These are phyloP conservation scores for Ladona fulva DNA, from an alignment of 1,140 invertebrate species.

Conservation along the genomic window DNA sequence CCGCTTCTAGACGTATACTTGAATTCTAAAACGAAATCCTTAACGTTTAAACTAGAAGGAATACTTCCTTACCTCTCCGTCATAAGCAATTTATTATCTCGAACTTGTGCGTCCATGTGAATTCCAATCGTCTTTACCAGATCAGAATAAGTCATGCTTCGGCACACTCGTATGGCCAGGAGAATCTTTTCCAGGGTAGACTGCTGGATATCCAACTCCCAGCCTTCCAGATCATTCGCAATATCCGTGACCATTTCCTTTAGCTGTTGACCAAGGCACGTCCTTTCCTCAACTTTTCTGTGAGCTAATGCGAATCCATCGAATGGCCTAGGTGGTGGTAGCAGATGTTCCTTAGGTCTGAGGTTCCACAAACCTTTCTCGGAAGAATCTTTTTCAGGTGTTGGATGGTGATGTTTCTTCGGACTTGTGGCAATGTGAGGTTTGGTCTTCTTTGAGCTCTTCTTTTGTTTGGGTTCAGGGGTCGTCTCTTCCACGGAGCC, in stretches of 20 bases:
- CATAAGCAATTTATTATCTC: not conserved
- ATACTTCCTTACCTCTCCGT: slow-evolving; percentile 4
- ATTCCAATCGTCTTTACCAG: not conserved
- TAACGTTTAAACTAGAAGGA: not conserved
- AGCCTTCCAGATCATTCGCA: not conserved
- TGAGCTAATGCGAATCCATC: not conserved
- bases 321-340: not conserved
- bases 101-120: not conserved
- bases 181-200: not conserved
- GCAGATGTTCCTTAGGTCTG: slow-evolving; percentile 34
- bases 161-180: not conserved
- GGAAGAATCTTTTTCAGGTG: slow-evolving; percentile 33
- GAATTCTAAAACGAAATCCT: too few relatives aligned
- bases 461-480: not conserved
- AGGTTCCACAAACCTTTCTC: slow-evolving; percentile 32
- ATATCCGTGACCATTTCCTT: slow-evolving; percentile 3
- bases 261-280: not conserved
- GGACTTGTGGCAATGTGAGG: not conserved
- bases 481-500: not conserved
- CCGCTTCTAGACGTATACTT: too few relatives aligned
- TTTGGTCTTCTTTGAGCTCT: not conserved
- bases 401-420: slow-evolving; percentile 35
- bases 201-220: not conserved
- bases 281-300: not conserved
- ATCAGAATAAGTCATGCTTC: not conserved